Percentiles rank a stretch among this genome's conserved stretches.
Evolutionary conservation across 2,797 vertebrate species (phyloP).

Genomic region (Malacoctenus gilli): DNA sequence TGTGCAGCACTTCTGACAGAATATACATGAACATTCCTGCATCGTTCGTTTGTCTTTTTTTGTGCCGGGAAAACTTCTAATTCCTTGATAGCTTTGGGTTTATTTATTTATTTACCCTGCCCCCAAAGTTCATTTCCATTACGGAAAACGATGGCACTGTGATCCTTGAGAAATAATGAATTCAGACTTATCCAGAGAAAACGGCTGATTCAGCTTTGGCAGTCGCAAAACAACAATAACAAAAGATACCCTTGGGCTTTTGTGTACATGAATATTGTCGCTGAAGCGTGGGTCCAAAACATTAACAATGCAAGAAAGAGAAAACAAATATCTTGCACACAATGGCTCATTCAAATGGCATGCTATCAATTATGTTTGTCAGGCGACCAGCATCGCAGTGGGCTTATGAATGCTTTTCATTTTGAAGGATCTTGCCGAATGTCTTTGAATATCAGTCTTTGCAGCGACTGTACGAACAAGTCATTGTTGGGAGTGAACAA

Average conservation of each 20-base stretch:
- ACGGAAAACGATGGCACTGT: slow-evolving; percentile 46
- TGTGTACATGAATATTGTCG: slow-evolving; percentile 60
- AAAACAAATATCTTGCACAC: slow-evolving; percentile 59
- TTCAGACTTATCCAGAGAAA: slow-evolving; percentile 59
- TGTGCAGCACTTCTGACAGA: slow-evolving; percentile 1
- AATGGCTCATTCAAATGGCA: slow-evolving; percentile 56
- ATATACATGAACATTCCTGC: neutral
- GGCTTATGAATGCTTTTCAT: slow-evolving; percentile 36
- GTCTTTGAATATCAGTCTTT: slow-evolving; percentile 22
- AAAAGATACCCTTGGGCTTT: slow-evolving; percentile 75
- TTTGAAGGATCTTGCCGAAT: slow-evolving; percentile 29
- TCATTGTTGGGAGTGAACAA: slow-evolving; percentile 19
- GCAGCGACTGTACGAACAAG: slow-evolving; percentile 14
- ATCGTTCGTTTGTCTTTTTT: slow-evolving; percentile 1
- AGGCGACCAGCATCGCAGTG: slow-evolving; percentile 23
- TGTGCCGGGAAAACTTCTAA: slow-evolving; percentile 25
- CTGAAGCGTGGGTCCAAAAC: slow-evolving; percentile 51
- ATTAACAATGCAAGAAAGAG: slow-evolving; percentile 53
- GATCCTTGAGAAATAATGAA: slow-evolving; percentile 74
- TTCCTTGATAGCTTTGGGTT: slow-evolving; percentile 8
- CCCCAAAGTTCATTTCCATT: slow-evolving; percentile 59
- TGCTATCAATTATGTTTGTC: slow-evolving; percentile 53
- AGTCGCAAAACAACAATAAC: slow-evolving; percentile 57
- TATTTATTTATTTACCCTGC: slow-evolving; percentile 13
- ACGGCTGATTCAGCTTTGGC: slow-evolving; percentile 65